These are phyloP conservation scores for Cervus canadensis DNA, from an alignment of 2,113 vertebrate genomes.

Conservation along the genomic window DNA sequence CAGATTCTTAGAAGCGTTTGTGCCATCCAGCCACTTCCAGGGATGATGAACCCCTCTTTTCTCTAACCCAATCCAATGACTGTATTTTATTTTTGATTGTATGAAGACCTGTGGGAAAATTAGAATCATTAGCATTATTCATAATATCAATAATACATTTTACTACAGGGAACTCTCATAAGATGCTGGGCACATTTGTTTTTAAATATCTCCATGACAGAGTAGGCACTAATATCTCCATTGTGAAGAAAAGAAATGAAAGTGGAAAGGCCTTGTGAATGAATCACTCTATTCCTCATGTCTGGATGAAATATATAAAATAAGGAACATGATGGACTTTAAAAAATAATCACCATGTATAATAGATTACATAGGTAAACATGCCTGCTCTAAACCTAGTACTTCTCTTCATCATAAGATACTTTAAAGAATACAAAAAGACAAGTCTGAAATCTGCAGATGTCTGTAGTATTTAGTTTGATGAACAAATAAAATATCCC, in stretches of 20 bases:
- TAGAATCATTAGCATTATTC: not conserved
- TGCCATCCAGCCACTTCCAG: not conserved
- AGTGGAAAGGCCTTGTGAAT: fast-evolving
- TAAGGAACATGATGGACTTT: not conserved
- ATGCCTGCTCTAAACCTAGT: not conserved
- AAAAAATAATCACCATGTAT: not conserved
- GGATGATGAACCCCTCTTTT: fast-evolving
- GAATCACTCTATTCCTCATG: not conserved
- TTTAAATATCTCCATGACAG: not conserved
- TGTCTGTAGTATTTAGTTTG: not conserved
- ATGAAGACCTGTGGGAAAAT: not conserved
- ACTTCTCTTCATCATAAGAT: not conserved
- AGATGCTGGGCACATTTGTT: not conserved
- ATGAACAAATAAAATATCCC: not conserved
- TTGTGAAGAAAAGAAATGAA: not conserved
- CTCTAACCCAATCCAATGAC: not conserved
- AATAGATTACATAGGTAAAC: not conserved
- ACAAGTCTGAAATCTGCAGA: not conserved
- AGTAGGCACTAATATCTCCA: not conserved
- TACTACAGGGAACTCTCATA: not conserved
- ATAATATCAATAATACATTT: not conserved
- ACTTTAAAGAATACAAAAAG: not conserved
- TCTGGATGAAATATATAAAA: not conserved
- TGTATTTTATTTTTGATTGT: not conserved
- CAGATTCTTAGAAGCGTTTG: fast-evolving